Evolutionary conservation across 2,797 vertebrate species (phyloP).

Genomic region (Pipistrellus pipistrellus): DNA sequence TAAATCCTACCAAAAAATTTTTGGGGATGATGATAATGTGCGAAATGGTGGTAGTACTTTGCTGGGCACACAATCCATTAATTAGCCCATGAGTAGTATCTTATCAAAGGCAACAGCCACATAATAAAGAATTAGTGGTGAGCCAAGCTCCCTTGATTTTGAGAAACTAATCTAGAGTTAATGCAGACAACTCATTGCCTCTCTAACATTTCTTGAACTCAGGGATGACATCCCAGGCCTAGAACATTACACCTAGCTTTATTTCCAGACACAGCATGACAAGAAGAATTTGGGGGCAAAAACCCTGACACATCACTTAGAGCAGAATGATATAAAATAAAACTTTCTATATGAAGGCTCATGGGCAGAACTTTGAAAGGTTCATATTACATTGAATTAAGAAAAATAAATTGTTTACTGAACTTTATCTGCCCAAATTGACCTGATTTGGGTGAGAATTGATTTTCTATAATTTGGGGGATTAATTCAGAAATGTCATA

Average conservation of each 20-base stretch:
- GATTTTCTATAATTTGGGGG: background rate
- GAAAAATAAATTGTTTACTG: background rate
- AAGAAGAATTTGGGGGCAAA: background rate
- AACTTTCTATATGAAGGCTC: background rate
- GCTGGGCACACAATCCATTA: background rate
- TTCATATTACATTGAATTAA: background rate
- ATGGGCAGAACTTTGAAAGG: background rate
- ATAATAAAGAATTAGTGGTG: background rate
- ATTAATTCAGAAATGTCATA: conserved; percentile 34
- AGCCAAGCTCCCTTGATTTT: background rate
- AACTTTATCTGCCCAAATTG: background rate
- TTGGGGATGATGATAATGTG: background rate
- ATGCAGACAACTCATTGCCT: too few relatives aligned
- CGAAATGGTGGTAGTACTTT: background rate
- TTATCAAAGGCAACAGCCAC: background rate
- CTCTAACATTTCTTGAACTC: too few relatives aligned
- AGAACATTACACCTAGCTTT: background rate
- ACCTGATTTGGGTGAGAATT: conserved; percentile 41
- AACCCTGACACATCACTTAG: background rate
- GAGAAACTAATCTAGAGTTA: conserved; percentile 28
- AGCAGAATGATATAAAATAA: background rate
- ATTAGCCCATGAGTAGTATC: background rate
- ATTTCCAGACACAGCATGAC: background rate
- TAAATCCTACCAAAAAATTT: background rate
- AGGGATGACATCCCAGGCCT: too few relatives aligned